phyloP scores from a whole-genome alignment of 1,140 invertebrate species.

The Tetranychus urticae region DNA sequence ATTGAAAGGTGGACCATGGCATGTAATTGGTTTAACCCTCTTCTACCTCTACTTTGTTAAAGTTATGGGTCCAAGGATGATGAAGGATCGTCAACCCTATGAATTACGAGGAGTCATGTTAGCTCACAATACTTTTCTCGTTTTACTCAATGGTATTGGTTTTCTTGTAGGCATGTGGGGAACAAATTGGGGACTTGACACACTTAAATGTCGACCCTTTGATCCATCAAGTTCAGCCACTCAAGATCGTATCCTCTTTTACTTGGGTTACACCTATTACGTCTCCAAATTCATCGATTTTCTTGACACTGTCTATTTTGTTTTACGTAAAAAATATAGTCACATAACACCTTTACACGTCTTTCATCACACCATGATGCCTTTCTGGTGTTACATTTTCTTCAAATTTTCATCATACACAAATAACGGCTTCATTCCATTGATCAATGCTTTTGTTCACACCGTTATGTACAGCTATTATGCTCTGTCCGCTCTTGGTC shows the following conservation, averaged over 20 bases:
- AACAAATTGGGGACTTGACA: not conserved
- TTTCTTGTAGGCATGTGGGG: not conserved
- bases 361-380: conserved; percentile 22
- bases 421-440: conserved; percentile 4
- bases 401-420: conserved; percentile 6
- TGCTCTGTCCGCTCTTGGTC: conserved; percentile 25
- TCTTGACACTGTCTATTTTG: conserved; percentile 25
- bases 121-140: not conserved
- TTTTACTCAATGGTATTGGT: not conserved
- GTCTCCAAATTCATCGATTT: conserved; percentile 25
- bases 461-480: conserved; percentile 30
- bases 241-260: not conserved
- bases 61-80: not conserved
- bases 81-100: conserved; percentile 3
- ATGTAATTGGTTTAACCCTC: not conserved
- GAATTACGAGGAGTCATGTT: conserved; percentile 1
- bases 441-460: conserved; percentile 31
- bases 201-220: not conserved
- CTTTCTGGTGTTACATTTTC: conserved; percentile 9
- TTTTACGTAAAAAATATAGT: conserved; percentile 24
- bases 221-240: not conserved
- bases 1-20: not conserved
- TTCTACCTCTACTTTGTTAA: conserved; percentile 7
- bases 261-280: conserved; percentile 22
- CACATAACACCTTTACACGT: conserved; percentile 25